Evolutionary conservation across 2,797 vertebrate genomes (phyloP), one percentile per base, ranked within the genome.

Genomic region (Vultur gryphus): DNA sequence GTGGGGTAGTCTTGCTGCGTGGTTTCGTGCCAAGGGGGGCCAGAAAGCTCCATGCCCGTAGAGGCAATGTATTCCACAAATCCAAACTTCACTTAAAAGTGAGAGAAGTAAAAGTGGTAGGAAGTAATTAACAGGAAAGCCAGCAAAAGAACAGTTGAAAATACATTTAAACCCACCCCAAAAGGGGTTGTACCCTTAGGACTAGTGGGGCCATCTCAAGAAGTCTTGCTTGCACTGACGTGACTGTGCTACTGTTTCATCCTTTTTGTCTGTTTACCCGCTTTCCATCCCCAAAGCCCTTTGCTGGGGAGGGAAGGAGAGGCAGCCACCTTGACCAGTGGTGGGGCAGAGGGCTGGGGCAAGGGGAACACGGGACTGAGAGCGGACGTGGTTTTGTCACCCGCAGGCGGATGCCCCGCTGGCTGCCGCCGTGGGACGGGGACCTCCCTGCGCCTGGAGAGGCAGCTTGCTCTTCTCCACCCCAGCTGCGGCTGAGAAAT

Each of bases 341-440:
- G 2, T 26, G 19, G 37, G 29, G 26, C 21, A 70, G 51, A 65
- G 59, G 17, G 29, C 46, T 48, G 39, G 28, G 18, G 35, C 5
- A 12, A n/a, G 29, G 33, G 17, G 12, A 43, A 14, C 1, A 7
- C 3, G 4, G 55, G 62, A 12, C 29, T 43, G 29, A 71, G 52
- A 16, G 14, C 0, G 1, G 65, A 48, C 2, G 3, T 5, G 15
- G 54, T 18, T 57, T 58, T 24, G 35, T 51, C 77, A 62, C 58
- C 23, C 7, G 0, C 20, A 26, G 66, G 29, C 2, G 4, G 37
- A 11, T 43, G 49, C 26, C 24, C 59, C 3, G 1, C 28, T 35
- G 51, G 69, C 81, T 83, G 48, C 9, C 13, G 4, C 69, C 1
- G 0, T 3, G 37, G 65, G 70, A 25, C 1, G 7, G 18, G 23